These are phyloP conservation scores for Drosophila melanogaster DNA, from an alignment of 1,140 invertebrate genomes.

Conservation along the genomic window DNA sequence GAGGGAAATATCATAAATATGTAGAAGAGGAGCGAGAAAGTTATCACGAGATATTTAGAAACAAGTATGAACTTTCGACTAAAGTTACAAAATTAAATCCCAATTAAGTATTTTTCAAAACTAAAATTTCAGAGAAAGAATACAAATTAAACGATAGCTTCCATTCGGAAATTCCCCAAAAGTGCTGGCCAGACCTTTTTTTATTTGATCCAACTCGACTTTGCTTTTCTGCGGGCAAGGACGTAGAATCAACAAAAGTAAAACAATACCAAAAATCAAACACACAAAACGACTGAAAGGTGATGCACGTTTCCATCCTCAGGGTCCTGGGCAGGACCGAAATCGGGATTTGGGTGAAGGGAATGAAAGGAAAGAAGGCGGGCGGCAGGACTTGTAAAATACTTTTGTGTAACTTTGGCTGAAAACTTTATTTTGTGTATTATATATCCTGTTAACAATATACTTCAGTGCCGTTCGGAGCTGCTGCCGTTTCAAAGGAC, in stretches of 20 bases:
- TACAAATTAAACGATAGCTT: constrained; percentile 7
- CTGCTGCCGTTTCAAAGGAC: constrained; percentile 71
- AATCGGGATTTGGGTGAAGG: neutral
- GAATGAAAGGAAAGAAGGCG: neutral
- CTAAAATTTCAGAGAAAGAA: neutral
- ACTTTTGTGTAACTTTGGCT: constrained; percentile 83
- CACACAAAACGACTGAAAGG: constrained; percentile 73
- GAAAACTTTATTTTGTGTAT: constrained; percentile 83
- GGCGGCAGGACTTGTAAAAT: constrained; percentile 74
- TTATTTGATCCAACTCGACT: constrained; percentile 62
- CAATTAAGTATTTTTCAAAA: neutral
- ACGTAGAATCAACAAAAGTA: constrained; percentile 74
- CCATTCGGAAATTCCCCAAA: constrained; percentile 44
- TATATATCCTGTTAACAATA: constrained; percentile 83
- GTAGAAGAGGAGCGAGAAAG: too few relatives aligned
- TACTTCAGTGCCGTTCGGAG: constrained; percentile 65
- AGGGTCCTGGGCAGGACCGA: constrained; percentile 7
- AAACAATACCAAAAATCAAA: constrained; percentile 83
- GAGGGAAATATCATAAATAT: too few relatives aligned
- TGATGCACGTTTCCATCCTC: constrained; percentile 58
- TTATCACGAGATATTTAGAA: too few relatives aligned
- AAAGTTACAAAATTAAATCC: too few relatives aligned
- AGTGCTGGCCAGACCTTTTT: constrained; percentile 41
- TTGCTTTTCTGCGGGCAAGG: constrained; percentile 20
- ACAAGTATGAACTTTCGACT: too few relatives aligned